phyloP scores from a whole-genome alignment of 2,113 vertebrate species.

The Carassius gibelio region DNA sequence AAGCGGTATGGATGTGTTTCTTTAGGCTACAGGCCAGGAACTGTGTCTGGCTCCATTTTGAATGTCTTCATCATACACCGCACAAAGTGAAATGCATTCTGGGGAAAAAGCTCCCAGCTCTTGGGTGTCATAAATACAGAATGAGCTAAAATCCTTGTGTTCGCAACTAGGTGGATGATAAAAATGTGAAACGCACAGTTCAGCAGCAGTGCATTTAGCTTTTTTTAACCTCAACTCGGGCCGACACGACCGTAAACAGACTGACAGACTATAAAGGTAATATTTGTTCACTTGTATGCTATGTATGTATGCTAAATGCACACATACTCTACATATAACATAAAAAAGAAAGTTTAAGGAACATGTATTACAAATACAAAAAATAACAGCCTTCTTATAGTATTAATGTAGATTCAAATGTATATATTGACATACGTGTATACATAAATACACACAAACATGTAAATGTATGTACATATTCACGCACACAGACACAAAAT shows the following conservation, averaged over 20 bases:
- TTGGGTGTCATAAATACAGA: conserved; percentile 29
- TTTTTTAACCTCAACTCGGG: not conserved
- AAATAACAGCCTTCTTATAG: too few species aligned
- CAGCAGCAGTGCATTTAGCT: not conserved
- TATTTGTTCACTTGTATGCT: too few species aligned
- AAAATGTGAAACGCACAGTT: conserved; percentile 13
- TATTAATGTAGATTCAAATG: too few species aligned
- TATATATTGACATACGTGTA: too few species aligned
- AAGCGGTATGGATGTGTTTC: conserved; percentile 47
- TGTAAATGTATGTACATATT: too few species aligned
- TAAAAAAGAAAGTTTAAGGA: too few species aligned
- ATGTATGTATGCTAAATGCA: too few species aligned
- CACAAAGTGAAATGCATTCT: conserved; percentile 14
- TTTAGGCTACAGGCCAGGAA: conserved; percentile 51
- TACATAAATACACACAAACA: too few species aligned
- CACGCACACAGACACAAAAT: too few species aligned
- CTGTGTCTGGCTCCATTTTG: conserved; percentile 37
- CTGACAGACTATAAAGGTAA: too few species aligned
- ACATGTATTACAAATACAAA: too few species aligned
- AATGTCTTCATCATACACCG: conserved; percentile 41
- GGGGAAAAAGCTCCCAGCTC: conserved; percentile 6
- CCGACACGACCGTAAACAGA: not conserved
- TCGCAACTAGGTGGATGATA: not conserved
- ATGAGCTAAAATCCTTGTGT: conserved; percentile 20
- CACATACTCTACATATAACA: too few species aligned